Evolutionary conservation across 2,797 vertebrate genomes (phyloP), one percentile per base, ranked within the genome.

Genomic region (Cottoperca gobio): DNA sequence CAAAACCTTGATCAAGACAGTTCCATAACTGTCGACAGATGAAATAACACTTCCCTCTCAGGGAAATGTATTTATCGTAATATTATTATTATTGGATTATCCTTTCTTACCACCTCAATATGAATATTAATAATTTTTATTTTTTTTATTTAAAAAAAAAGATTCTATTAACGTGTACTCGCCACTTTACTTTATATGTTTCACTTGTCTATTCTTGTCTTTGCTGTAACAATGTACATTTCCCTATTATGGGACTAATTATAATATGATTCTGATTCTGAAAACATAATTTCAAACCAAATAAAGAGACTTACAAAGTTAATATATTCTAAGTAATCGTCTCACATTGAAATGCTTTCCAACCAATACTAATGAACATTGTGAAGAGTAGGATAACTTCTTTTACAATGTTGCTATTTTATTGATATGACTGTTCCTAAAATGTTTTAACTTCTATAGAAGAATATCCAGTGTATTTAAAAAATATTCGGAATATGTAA

Each of bases 231-330:
- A n/a, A n/a, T n/a, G n/a, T n/a, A n/a, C n/a, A n/a, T n/a, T n/a
- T n/a, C n/a, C n/a, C n/a, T n/a, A n/a, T n/a, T n/a, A n/a, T n/a
- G n/a, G n/a, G n/a, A n/a, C n/a, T n/a, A n/a, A n/a, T n/a, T n/a
- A n/a, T n/a, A n/a, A n/a, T n/a, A n/a, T n/a, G n/a, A n/a, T n/a
- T n/a, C n/a, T n/a, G n/a, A n/a, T n/a, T n/a, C n/a, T n/a, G n/a
- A 17, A 39, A 70, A 42, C 24, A 42, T 50, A 2, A 60, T 50
- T 70, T 42, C 11, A 40, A 48, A 70, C 68, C 5, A 49, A 46
- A 60, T 50, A 35, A 40, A 50, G 69, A 50, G 12, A 50, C 33
- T 49, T 35, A n/a, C 17, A 50, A 23, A 37, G 14, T 24, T 50
- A n/a, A 33, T 64, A 39, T 50, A 64, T 50, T 19, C 33, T 3